Evolutionary conservation across 2,888 invertebrate species (phyloP).

Genomic region (Zele albiditarsus): DNA sequence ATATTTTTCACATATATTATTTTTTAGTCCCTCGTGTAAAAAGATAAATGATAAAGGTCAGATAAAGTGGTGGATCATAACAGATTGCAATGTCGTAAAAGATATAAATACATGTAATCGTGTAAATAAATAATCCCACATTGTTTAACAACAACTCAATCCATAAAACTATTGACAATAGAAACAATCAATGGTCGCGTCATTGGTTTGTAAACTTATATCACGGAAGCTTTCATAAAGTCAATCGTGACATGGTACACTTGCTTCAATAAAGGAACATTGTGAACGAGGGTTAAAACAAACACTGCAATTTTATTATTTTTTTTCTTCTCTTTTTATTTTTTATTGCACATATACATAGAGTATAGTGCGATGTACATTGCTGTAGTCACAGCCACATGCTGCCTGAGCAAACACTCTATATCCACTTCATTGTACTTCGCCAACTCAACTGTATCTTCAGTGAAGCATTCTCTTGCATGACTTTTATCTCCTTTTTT

Average conservation of each 20-base stretch:
- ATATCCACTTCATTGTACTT: neutral
- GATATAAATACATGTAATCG: no score
- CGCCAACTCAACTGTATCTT: neutral
- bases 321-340: neutral
- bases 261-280: neutral
- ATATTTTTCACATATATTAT: no score
- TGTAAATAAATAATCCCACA: no score
- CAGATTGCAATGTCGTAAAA: no score
- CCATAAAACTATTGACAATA: neutral
- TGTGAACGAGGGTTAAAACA: neutral
- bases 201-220: neutral
- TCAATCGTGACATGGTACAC: neutral
- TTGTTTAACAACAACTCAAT: no score
- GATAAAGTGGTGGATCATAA: no score
- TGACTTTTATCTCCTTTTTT: neutral
- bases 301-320: neutral
- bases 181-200: neutral
- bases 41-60: no score
- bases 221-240: no score
- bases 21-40: no score
- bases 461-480: neutral
- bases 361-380: neutral
- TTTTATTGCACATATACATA: neutral
- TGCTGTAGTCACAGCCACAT: neutral
- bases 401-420: neutral